Evolutionary conservation across 2,797 vertebrate species (phyloP), one percentile per base, ranked within the genome.

Genomic region (Neomorphus geoffroyi): DNA sequence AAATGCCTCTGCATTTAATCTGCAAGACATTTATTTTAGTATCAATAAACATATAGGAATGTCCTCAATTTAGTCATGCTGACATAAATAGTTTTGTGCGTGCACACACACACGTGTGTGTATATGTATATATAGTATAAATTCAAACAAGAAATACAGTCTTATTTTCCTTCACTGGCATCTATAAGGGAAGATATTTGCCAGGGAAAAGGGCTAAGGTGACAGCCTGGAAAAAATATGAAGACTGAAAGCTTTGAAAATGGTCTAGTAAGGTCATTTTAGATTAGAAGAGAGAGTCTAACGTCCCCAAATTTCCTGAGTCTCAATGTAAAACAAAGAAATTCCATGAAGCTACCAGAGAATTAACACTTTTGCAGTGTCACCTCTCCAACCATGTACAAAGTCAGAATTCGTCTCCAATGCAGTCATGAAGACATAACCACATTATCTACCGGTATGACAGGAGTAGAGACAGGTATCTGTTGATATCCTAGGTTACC

Each of bases 131-230:
- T 12, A 18, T 28, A 21, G 12, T 21, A 45, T 13, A 51, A 35
- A 37, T 90, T 84, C 10, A 80, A 71, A 82, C 48, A 82, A 70
- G 46, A 90, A 71, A 77, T 43, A 18, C 3, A 22, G 24, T 24
- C 51, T 81, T 41, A 54, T 72, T 94, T 89, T 96, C 14, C 30
- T 84, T 90, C 73, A 70, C 27, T 87, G 73, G 27, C 21, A 54
- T 64, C 30, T 45, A 5, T 39, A 66, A 70, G 19, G 33, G 23
- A 80, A 85, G 28, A 54, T 28, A 88, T 90, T 86, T 94, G 2
- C 37, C 26, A 71, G 30, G 14, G 4, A 72, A 93, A 53, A 87
- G 33, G 21, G 13, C 18, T 37, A 92, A 73, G 14, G 15, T 73
- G 64, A 50, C 18, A 70, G 32, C 22, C 18, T 46, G 70, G 77